Evolutionary conservation across 2,113 vertebrate genomes (phyloP), one percentile per base, ranked within the genome.

Genomic region (Xiphophorus maculatus): DNA sequence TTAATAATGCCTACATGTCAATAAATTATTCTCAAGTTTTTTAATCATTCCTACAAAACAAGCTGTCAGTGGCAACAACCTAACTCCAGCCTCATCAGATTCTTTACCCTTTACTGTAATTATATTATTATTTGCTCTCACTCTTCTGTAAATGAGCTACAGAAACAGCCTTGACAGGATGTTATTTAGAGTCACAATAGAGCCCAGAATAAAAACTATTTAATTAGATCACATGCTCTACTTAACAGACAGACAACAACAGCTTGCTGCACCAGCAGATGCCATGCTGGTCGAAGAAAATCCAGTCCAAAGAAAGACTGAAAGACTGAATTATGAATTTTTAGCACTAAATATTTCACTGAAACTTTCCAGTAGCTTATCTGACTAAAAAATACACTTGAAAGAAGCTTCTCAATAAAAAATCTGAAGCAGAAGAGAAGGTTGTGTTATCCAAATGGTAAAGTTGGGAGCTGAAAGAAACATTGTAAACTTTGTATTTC

Each of bases 191-290:
- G 48, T 5, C 27, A 62, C 44, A 32, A n/a, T 30, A 48, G 27
- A 9, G 42, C 64, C 72, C 27, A 78, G 65, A 74, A 81, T 51
- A 67, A 66, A 73, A 79, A 42, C 37, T 63, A 30, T 62, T 73
- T 71, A 63, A 87, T 86, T 77, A 84, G 64, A 90, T 89, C 84
- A 74, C 74, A 86, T 73, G 88, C 87, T 83, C 84, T 76, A 86
- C 83, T 90, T 79, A 89, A 79, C 89, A 82, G 71, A 77, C 1
- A 42, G 42, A 71, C 33, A 44, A 65, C 44, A 61, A 37, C 65
- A 76, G 71, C 68, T 35, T 54, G 28, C 71, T 33, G 66, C 7
- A 25, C 40, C 33, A 63, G 27, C 42, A 27, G 33, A 66, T 32
- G 54, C 30, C 48, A 51, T 22, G 44, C 42, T 63, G 14, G 44